These are phyloP conservation scores for Mustelus asterias DNA, from an alignment of 2,113 vertebrate genomes.

Conservation along the genomic window DNA sequence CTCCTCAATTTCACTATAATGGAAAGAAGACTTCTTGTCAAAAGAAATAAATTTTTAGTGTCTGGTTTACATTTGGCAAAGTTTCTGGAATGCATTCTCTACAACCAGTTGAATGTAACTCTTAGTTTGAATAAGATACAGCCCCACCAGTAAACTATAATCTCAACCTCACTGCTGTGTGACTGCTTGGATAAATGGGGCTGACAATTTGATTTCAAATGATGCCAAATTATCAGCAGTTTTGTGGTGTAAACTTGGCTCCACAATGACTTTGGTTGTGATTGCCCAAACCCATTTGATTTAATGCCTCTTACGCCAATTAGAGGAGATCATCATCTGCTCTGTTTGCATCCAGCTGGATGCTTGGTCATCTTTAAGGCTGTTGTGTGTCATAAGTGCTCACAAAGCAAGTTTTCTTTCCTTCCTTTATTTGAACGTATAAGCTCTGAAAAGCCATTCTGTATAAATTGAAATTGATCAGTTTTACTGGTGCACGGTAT, in stretches of 20 bases:
- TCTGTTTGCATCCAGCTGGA: neutral
- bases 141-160: neutral
- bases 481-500: constrained; percentile 10
- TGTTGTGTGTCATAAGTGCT: constrained; percentile 1
- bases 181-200: neutral
- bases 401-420: neutral
- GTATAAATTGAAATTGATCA: constrained; percentile 26
- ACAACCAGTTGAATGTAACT: neutral
- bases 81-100: neutral
- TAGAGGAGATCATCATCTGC: neutral
- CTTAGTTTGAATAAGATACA: neutral
- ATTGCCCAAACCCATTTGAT: neutral
- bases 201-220: constrained; percentile 2
- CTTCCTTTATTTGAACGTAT: constrained; percentile 5
- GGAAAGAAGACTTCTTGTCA: neutral
- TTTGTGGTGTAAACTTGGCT: neutral
- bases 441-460: neutral
- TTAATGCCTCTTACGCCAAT: neutral
- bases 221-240: neutral
- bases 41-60: neutral
- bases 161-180: neutral
- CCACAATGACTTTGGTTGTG: neutral
- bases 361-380: neutral
- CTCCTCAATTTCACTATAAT: neutral
- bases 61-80: neutral